Conservation (phyloP, 1,140 invertebrate genomes). For the Heliothis virescens region DNA sequence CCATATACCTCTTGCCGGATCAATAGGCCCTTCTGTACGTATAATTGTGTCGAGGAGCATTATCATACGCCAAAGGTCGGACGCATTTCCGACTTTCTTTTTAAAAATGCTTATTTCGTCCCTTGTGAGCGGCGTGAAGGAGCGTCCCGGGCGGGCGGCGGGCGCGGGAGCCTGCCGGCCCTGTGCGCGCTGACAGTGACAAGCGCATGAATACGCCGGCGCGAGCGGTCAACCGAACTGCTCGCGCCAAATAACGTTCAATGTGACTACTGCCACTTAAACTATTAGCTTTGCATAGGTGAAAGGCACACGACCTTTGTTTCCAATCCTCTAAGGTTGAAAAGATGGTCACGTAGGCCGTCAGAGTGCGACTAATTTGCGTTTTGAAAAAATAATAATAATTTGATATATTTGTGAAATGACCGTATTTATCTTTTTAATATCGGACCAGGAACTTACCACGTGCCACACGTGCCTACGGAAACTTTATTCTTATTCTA, state of each 20-base stretch:
- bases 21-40: too few species aligned
- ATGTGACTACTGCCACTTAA: slow-evolving; percentile 15
- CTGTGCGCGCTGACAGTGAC: slow-evolving; percentile 29
- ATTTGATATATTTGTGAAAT: too few species aligned
- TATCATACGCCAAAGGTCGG: neutral
- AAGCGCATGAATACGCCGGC: slow-evolving; percentile 23
- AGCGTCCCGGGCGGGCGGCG: slow-evolving; percentile 21
- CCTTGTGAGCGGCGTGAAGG: neutral
- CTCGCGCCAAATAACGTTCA: neutral
- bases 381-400: too few species aligned
- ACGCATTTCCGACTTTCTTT: slow-evolving; percentile 17
- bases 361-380: too few species aligned
- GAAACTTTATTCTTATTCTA: too few species aligned
- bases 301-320: neutral
- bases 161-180: slow-evolving; percentile 24
- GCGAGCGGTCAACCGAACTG: slow-evolving; percentile 26
- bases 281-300: slow-evolving; percentile 20
- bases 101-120: slow-evolving; percentile 3
- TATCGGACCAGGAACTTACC: too few species aligned
- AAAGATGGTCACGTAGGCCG: too few species aligned
- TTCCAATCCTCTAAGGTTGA: neutral
- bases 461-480: too few species aligned
- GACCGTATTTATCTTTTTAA: too few species aligned
- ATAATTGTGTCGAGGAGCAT: neutral
- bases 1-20: neutral